Evolutionary conservation across 2,888 invertebrate species (phyloP).

Genomic region (Oeneis ivallda): DNA sequence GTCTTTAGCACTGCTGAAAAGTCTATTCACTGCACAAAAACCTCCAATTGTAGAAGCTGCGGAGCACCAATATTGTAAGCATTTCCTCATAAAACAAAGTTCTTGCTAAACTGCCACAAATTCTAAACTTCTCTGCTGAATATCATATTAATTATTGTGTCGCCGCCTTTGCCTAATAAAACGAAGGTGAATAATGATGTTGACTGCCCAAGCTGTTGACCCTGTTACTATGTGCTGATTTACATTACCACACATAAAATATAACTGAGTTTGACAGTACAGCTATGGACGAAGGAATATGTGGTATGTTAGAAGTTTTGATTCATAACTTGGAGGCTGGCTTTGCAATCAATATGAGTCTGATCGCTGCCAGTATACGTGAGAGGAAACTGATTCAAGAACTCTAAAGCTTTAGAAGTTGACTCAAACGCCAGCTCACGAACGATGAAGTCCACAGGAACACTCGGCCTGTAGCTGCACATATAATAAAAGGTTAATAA

Average conservation of each 20-base stretch:
- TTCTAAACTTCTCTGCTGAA: slow-evolving; percentile 49
- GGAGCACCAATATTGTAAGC: slow-evolving; percentile 21
- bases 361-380: slow-evolving; percentile 86
- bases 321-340: slow-evolving; percentile 83
- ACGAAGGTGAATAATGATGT: slow-evolving; percentile 56
- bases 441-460: slow-evolving; percentile 92
- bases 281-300: slow-evolving; percentile 54
- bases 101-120: slow-evolving; percentile 39
- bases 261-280: slow-evolving; percentile 62
- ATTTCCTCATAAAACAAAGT: slow-evolving; percentile 38
- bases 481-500: slow-evolving; percentile 75
- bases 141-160: slow-evolving; percentile 51
- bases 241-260: slow-evolving; percentile 71
- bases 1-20: slow-evolving; percentile 42
- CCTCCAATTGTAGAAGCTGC: slow-evolving; percentile 34
- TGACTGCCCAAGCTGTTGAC: slow-evolving; percentile 49
- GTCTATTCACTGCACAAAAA: slow-evolving; percentile 40
- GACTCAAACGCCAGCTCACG: slow-evolving; percentile 94
- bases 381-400: slow-evolving; percentile 91
- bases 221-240: slow-evolving; percentile 53
- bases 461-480: slow-evolving; percentile 96
- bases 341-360: slow-evolving; percentile 94
- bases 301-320: slow-evolving; percentile 78
- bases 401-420: slow-evolving; percentile 91
- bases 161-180: slow-evolving; percentile 66